Evolutionary conservation across 2,888 invertebrate genomes (phyloP), one percentile per base, ranked within the genome.

Genomic region (Orgyia antiqua): DNA sequence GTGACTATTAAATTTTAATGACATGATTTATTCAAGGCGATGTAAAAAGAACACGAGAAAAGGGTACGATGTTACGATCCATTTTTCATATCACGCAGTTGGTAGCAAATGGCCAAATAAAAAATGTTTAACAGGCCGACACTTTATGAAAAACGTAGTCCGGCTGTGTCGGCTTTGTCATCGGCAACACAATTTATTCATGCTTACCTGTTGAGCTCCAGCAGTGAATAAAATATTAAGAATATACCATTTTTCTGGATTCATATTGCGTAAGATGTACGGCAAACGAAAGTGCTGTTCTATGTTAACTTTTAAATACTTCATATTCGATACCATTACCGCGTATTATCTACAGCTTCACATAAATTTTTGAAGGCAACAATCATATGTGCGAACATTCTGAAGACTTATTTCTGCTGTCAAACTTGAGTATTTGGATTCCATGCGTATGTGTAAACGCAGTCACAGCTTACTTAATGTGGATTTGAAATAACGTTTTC

Each of bases 1-100:
- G 79, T 86, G 86, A 86, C 86, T 86, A 84, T 86, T 84, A 86
- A 84, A 83, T 78, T 83, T 83, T 84, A 86, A 84, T 84, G 86
- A 86, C 83, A 84, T 86, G 86, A 86, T 86, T 83, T 86, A 86
- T 84, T 72, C 71, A 48, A 57, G 52, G 44, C 46, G 62, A 61
- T 68, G 60, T 70, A 69, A 74, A 79, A 79, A 77, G 68, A 68
- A 62, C 60, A 72, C 66, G 68, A 75, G 77, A 83, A 84, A 84
- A 84, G 84, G 83, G 83, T 84, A 86, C 73, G 74, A 72, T 74
- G 76, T 80, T 78, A 79, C 78, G 78, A 79, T 78, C 77, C 80
- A 86, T 86, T 84, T 86, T 84, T 86, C 86, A 86, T 83, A 80
- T 67, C 75, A 80, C 86, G 84, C 86, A 84, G 86, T 86, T 86